These are phyloP conservation scores for Argyresthia albistria DNA, from an alignment of 2,888 invertebrate genomes.

Conservation along the genomic window DNA sequence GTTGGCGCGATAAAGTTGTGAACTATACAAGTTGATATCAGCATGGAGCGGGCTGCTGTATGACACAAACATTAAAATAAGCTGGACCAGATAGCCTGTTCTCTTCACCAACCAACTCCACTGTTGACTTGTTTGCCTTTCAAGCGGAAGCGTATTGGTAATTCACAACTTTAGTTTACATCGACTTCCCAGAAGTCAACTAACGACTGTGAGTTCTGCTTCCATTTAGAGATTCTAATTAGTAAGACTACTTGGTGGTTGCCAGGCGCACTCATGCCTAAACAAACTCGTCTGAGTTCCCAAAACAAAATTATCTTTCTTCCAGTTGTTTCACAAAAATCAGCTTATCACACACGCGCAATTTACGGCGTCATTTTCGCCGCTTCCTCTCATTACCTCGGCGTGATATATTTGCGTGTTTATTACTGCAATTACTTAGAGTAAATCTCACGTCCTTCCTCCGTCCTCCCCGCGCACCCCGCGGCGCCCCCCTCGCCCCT, in stretches of 20 bases:
- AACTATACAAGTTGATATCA: constrained; percentile 22
- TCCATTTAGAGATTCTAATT: neutral
- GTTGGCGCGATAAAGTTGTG: constrained; percentile 17
- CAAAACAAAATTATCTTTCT: constrained; percentile 15
- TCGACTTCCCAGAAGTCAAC: neutral
- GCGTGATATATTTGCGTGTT: constrained; percentile 72
- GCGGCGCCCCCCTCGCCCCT: constrained; percentile 18
- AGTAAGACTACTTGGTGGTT: neutral
- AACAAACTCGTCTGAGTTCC: neutral
- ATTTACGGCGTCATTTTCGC: constrained; percentile 68
- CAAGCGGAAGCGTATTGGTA: neutral
- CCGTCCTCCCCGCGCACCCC: constrained; percentile 23
- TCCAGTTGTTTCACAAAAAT: constrained; percentile 44
- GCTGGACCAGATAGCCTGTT: constrained; percentile 21
- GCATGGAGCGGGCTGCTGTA: constrained; percentile 14
- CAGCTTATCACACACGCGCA: constrained; percentile 69
- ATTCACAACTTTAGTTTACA: neutral
- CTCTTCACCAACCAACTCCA: constrained; percentile 20
- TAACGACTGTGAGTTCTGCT: neutral
- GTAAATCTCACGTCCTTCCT: constrained; percentile 74
- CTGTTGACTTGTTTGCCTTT: neutral
- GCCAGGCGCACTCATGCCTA: neutral
- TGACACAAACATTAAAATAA: constrained; percentile 28
- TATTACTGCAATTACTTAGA: constrained; percentile 75
- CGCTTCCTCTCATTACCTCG: constrained; percentile 70